Evolutionary conservation across 35 echinoderm and acorn worm genomes (phyloP).

Genomic region (Eucidaris tribuloides): DNA sequence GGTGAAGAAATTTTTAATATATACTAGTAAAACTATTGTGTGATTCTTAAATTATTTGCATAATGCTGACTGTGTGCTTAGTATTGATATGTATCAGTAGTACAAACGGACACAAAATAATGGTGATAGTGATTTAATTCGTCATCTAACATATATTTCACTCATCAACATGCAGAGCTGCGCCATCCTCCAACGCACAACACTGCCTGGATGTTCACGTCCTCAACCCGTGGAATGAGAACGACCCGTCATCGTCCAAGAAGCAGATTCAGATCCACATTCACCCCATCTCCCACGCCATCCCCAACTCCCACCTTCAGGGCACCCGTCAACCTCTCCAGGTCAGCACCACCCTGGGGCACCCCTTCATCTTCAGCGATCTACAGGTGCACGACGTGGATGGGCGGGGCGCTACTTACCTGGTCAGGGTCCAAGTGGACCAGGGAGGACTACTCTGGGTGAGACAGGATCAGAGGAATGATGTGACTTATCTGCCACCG

Average conservation of each 20-base stretch:
- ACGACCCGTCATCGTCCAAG: not conserved
- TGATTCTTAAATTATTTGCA: too few species aligned
- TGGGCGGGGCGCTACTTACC: constrained; percentile 26
- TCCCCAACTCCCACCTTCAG: too few species aligned
- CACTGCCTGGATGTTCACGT: constrained; percentile 38
- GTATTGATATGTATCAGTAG: too few species aligned
- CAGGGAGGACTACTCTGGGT: constrained; percentile 53
- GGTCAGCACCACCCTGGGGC: constrained; percentile 27
- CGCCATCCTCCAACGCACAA: not conserved
- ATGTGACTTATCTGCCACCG: constrained; percentile 48
- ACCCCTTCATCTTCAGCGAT: constrained; percentile 13
- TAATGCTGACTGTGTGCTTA: too few species aligned
- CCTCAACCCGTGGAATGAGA: not conserved
- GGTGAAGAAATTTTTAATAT: too few species aligned
- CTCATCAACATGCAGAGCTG: constrained; percentile 46
- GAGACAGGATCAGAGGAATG: constrained; percentile 27
- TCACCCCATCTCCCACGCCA: not conserved
- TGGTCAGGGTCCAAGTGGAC: constrained; percentile 25
- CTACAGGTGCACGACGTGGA: constrained; percentile 33
- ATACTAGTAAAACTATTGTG: too few species aligned
- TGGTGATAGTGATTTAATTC: too few species aligned
- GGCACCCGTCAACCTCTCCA: not conserved
- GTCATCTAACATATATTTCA: too few species aligned
- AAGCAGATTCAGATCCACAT: constrained; percentile 23
- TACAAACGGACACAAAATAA: too few species aligned